A percentile compares a stretch with the other conserved stretches of the same genome.
phyloP scores from a whole-genome alignment of 2,888 invertebrate genomes.

The Archaeoteleia sp. region DNA sequence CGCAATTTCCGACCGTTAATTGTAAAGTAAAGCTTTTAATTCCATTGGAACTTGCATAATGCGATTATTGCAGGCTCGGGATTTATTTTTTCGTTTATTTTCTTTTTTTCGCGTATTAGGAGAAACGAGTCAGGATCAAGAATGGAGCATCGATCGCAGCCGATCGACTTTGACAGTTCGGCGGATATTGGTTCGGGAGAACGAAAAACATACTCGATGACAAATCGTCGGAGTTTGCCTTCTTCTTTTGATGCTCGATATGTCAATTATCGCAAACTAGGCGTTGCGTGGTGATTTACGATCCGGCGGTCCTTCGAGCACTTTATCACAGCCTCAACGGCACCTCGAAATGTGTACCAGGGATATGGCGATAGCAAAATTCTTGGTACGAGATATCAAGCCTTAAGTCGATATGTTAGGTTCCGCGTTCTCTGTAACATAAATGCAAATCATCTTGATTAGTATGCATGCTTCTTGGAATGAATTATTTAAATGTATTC shows the following conservation, averaged over 20 bases:
- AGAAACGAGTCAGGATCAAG: slow-evolving; percentile 6
- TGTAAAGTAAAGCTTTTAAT: too few relatives aligned
- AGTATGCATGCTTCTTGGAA: too few relatives aligned
- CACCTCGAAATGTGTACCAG: slow-evolving; percentile 8
- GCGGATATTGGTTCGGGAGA: not conserved
- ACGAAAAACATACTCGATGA: slow-evolving; percentile 17
- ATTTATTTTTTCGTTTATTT: too few relatives aligned
- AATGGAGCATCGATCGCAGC: slow-evolving; percentile 12
- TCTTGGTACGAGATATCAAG: too few relatives aligned
- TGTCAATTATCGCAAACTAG: slow-evolving; percentile 21
- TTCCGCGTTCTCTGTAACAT: too few relatives aligned
- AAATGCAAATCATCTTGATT: too few relatives aligned
- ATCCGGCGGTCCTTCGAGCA: slow-evolving; percentile 4
- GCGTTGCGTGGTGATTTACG: slow-evolving; percentile 6
- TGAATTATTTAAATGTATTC: too few relatives aligned
- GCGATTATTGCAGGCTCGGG: too few relatives aligned
- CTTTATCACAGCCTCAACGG: slow-evolving; percentile 29
- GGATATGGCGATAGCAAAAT: slow-evolving; percentile 2
- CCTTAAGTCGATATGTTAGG: too few relatives aligned
- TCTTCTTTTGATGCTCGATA: slow-evolving; percentile 18
- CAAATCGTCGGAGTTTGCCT: slow-evolving; percentile 1
- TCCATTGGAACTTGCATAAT: not conserved
- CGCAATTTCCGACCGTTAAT: slow-evolving; percentile 25
- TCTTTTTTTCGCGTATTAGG: too few relatives aligned
- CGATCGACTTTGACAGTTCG: slow-evolving; percentile 7